These are phyloP conservation scores for Naja naja DNA, from an alignment of 2,113 vertebrate species.

Conservation along the genomic window DNA sequence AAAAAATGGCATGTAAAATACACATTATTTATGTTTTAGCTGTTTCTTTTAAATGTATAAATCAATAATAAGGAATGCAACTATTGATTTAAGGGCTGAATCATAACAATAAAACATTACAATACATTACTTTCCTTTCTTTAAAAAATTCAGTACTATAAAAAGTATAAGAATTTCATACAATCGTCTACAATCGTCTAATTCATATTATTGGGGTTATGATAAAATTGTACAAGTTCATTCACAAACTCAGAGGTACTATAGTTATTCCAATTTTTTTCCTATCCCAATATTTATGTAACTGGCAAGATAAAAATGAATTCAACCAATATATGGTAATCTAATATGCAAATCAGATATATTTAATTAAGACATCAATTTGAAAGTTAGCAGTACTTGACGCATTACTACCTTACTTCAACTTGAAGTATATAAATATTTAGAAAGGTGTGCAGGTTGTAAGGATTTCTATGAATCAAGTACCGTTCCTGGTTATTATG, in stretches of 20 bases:
- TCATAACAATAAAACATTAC: background rate
- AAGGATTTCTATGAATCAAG: background rate
- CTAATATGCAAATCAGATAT: background rate
- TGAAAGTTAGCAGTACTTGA: background rate
- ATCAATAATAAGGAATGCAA: conserved; percentile 7
- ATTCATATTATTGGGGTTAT: background rate
- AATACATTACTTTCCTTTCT: conserved; percentile 2
- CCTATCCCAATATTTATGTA: background rate
- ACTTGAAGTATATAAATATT: background rate
- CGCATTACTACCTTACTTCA: background rate
- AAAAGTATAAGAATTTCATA: background rate
- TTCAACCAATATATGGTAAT: background rate
- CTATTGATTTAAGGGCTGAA: background rate
- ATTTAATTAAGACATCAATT: background rate
- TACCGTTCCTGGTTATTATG: background rate
- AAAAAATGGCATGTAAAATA: conserved; percentile 12
- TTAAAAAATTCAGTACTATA: background rate
- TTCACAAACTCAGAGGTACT: background rate
- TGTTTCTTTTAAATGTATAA: background rate
- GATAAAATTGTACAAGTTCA: background rate
- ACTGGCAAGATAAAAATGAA: background rate
- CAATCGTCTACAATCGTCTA: background rate
- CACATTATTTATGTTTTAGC: background rate
- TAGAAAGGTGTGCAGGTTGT: background rate
- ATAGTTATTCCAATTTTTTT: background rate